phyloP scores from a whole-genome alignment of 2,888 invertebrate species.

The Melieria picta region DNA sequence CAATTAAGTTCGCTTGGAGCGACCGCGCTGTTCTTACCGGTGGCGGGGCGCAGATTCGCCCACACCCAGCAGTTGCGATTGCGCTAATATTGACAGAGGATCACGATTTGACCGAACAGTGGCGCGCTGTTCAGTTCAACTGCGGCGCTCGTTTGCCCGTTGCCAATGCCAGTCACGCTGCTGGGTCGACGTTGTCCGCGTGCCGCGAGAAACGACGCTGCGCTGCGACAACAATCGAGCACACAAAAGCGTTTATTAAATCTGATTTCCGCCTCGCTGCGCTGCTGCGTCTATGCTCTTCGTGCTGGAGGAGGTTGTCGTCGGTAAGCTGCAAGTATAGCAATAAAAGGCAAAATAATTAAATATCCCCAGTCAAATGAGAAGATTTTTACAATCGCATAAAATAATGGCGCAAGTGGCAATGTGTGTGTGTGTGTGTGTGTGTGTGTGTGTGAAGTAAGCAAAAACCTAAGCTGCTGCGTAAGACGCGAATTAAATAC shows the following conservation, averaged over 20 bases:
- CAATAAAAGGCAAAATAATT: too few species aligned
- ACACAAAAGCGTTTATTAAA: conserved; percentile 33
- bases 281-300: not conserved
- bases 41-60: conserved; percentile 68
- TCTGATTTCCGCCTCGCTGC: not conserved
- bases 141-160: conserved; percentile 27
- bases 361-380: too few species aligned
- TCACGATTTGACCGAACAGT: conserved; percentile 56
- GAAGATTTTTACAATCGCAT: too few species aligned
- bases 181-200: not conserved
- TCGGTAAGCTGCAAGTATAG: too few species aligned
- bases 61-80: conserved; percentile 67
- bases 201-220: not conserved
- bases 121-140: conserved; percentile 51
- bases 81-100: conserved; percentile 66
- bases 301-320: too few species aligned
- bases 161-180: conserved; percentile 20
- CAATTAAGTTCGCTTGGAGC: not conserved
- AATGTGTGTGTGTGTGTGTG: too few species aligned
- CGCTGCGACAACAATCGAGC: conserved; percentile 5
- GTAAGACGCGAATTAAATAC: too few species aligned
- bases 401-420: too few species aligned
- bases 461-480: too few species aligned
- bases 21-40: conserved; percentile 57
- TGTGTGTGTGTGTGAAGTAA: too few species aligned